These are phyloP conservation scores for Volucella inflata DNA, from an alignment of 2,888 invertebrate species.

Conservation along the genomic window DNA sequence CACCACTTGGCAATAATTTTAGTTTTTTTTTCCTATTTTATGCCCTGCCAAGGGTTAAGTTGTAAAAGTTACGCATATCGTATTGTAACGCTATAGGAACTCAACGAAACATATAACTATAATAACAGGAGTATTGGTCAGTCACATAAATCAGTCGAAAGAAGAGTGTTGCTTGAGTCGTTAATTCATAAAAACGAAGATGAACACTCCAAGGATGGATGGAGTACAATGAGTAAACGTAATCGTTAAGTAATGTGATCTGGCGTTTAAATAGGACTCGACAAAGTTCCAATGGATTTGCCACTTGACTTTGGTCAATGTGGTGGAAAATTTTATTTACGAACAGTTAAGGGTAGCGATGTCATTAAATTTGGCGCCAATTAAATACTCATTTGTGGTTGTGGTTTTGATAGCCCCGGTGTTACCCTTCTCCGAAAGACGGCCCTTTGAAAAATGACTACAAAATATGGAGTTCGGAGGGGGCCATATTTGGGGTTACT, in stretches of 20 bases:
- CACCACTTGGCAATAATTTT: conserved; percentile 1
- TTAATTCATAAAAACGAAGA: conserved; percentile 53
- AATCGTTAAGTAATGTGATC: conserved; percentile 72
- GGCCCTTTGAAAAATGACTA: background rate
- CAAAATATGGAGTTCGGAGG: background rate
- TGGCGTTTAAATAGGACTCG: conserved; percentile 52
- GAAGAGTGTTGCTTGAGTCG: conserved; percentile 53
- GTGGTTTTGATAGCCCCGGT: conserved; percentile 12
- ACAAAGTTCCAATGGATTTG: conserved; percentile 50
- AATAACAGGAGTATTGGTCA: conserved; percentile 56
- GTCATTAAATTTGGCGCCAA: conserved; percentile 71
- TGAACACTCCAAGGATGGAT: background rate
- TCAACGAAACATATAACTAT: conserved; percentile 42
- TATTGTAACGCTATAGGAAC: conserved; percentile 47
- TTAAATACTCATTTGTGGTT: conserved; percentile 68
- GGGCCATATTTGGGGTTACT: conserved; percentile 12
- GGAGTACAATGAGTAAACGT: conserved; percentile 4
- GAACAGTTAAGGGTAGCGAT: conserved; percentile 16
- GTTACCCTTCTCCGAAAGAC: no score
- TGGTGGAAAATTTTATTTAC: conserved; percentile 52
- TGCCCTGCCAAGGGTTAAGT: conserved; percentile 73
- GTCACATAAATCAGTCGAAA: conserved; percentile 64
- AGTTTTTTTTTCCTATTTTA: conserved; percentile 30
- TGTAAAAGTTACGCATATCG: conserved; percentile 54
- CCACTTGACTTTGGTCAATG: conserved; percentile 66